Evolutionary conservation across 2,113 vertebrate species (phyloP).

Genomic region (Syrrhaptes paradoxus): DNA sequence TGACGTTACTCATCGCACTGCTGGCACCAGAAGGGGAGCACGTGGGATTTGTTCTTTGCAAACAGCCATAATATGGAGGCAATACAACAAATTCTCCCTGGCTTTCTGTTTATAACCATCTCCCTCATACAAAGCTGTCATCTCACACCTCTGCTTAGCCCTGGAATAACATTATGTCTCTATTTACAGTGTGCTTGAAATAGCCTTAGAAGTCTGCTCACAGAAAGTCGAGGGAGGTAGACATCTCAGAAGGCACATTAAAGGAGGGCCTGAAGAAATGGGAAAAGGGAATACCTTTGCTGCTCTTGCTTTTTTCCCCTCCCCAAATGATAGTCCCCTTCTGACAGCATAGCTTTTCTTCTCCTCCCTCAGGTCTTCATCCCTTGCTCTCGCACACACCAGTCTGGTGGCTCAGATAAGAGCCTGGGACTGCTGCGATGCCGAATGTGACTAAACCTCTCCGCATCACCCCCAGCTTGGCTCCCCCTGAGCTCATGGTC

Average conservation of each 20-base stretch:
- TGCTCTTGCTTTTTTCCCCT: not conserved
- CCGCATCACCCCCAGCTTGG: fast-evolving
- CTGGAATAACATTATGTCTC: slow-evolving; percentile 33
- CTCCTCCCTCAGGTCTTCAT: not conserved
- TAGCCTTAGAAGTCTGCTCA: slow-evolving; percentile 8
- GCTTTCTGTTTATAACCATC: slow-evolving; percentile 47
- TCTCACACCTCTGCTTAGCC: slow-evolving; percentile 45
- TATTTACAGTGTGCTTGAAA: slow-evolving; percentile 11
- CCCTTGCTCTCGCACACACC: not conserved
- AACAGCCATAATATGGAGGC: not conserved
- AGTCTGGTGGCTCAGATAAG: not conserved
- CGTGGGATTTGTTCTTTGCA: not conserved
- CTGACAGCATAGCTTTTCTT: not conserved
- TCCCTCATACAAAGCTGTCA: slow-evolving; percentile 28
- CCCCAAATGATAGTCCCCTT: not conserved
- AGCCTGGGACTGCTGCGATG: not conserved
- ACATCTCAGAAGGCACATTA: not conserved
- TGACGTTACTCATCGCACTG: fast-evolving
- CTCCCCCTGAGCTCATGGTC: not conserved
- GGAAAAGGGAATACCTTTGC: not conserved
- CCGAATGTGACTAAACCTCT: not conserved
- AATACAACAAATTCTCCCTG: not conserved
- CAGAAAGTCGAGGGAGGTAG: not conserved
- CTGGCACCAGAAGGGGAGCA: fast-evolving
- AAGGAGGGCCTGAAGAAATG: not conserved